Evolutionary conservation across 2,888 invertebrate genomes (phyloP).

Genomic region (Eueremaeus valkanovi): DNA sequence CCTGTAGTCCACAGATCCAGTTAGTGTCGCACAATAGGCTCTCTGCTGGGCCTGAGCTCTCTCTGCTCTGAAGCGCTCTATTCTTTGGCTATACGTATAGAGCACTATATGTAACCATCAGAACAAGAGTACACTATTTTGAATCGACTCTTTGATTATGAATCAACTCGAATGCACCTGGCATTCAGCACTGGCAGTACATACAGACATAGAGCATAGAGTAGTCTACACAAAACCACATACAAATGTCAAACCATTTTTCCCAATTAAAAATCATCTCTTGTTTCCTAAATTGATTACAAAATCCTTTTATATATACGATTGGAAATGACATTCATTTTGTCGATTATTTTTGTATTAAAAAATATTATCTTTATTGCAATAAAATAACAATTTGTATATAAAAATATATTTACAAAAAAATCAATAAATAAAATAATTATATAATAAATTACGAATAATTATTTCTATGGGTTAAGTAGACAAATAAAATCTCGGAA

Average conservation of each 20-base stretch:
- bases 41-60: constrained; percentile 19
- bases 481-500: neutral
- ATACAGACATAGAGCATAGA: too few relatives aligned
- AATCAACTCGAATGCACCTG: constrained; percentile 24
- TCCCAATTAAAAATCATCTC: constrained; percentile 12
- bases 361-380: constrained; percentile 21
- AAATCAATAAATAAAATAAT: too few relatives aligned
- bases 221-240: constrained; percentile 9
- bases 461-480: neutral
- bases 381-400: neutral
- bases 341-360: neutral
- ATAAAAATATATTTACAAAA: constrained; percentile 10
- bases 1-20: constrained; percentile 17
- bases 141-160: constrained; percentile 29
- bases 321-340: neutral
- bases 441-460: neutral
- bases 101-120: constrained; percentile 22
- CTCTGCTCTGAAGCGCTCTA: constrained; percentile 25
- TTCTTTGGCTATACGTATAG: constrained; percentile 20
- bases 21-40: constrained; percentile 25
- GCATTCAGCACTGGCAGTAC: neutral
- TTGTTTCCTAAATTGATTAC: neutral
- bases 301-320: constrained; percentile 2
- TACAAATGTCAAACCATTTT: constrained; percentile 16
- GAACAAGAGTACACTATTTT: constrained; percentile 19